Evolutionary conservation across 2,113 vertebrate genomes (phyloP).

Genomic region (Galbula dea): DNA sequence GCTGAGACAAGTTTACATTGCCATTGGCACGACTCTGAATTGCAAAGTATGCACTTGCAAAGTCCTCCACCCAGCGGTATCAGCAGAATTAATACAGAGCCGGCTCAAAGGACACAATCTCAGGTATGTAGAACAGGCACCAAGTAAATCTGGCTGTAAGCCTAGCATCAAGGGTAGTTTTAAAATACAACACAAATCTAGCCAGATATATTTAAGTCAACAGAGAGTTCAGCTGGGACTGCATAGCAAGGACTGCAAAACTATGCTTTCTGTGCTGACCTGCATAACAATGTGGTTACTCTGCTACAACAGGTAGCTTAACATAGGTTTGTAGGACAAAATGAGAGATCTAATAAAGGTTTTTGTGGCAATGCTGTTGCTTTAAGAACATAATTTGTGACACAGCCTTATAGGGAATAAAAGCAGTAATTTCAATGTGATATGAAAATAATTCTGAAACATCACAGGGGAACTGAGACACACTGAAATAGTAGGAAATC

Average conservation of each 20-base stretch:
- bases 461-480: neutral
- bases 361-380: neutral
- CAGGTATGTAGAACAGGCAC: neutral
- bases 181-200: neutral
- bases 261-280: neutral
- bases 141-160: neutral
- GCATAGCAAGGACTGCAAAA: neutral
- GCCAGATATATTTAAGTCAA: neutral
- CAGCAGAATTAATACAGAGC: neutral
- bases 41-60: neutral
- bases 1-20: neutral
- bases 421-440: neutral
- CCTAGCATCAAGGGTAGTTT: neutral
- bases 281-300: neutral
- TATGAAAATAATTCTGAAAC: neutral
- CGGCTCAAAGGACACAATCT: neutral
- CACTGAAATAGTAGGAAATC: neutral
- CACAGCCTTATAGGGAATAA: neutral
- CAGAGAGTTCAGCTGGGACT: neutral
- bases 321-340: neutral
- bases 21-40: neutral
- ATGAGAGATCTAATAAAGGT: neutral
- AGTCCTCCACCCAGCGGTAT: neutral
- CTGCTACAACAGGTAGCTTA: neutral
- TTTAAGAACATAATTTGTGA: neutral